A percentile compares a stretch with the other conserved stretches of the same genome.
Conservation (phyloP, 2,797 vertebrate species). For the Mustela erminea region DNA sequence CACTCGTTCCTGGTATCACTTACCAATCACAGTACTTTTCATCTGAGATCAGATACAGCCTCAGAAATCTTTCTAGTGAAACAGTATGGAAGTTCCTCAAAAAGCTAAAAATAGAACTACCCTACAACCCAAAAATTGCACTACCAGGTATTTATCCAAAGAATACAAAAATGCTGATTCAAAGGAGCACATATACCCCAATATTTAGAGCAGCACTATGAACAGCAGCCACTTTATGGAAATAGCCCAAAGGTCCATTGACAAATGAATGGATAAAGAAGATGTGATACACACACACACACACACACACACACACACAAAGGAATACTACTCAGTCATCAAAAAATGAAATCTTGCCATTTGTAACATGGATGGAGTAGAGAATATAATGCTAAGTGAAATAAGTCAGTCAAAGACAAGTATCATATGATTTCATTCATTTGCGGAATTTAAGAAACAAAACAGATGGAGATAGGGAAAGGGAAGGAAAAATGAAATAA, state of each 20-base stretch:
- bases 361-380: neutral
- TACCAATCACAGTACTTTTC: slow-evolving; percentile 27
- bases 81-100: neutral
- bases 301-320: neutral
- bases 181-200: neutral
- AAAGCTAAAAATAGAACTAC: neutral
- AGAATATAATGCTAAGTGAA: neutral
- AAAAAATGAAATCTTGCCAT: neutral
- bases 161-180: neutral
- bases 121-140: neutral
- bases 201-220: neutral
- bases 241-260: neutral
- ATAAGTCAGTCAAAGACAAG: neutral
- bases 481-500: neutral
- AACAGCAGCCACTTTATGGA: neutral
- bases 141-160: neutral
- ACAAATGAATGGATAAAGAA: neutral
- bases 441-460: neutral
- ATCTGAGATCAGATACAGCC: neutral
- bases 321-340: neutral
- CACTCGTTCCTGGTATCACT: neutral
- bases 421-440: neutral
- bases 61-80: slow-evolving; percentile 20
- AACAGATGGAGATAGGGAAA: neutral
- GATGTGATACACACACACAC: neutral